Evolutionary conservation across 1,140 invertebrate species (phyloP).

Genomic region (Chymomyza costata): DNA sequence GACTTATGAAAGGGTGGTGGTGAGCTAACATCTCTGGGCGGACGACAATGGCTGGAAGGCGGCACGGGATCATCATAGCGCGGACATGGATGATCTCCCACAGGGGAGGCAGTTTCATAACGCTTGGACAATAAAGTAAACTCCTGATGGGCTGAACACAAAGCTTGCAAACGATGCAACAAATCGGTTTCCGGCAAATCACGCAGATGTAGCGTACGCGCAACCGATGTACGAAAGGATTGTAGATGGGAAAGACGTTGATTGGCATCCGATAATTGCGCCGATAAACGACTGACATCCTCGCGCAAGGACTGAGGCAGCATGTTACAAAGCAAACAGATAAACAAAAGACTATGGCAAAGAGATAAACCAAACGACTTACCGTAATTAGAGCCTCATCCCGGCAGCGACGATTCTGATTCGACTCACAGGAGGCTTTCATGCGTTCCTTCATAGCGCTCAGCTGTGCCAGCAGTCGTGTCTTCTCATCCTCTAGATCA

Average conservation of each 20-base stretch:
- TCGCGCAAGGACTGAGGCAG: conserved; percentile 81
- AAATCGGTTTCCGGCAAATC: conserved; percentile 71
- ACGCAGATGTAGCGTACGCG: conserved; percentile 78
- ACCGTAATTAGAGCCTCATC: conserved; percentile 82
- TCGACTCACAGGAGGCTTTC: conserved; percentile 66
- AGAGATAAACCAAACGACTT: conserved; percentile 45
- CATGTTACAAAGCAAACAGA: neutral
- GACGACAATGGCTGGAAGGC: conserved; percentile 61
- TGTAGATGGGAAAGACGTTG: conserved; percentile 84
- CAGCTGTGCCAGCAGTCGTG: conserved; percentile 53
- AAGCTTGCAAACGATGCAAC: conserved; percentile 68
- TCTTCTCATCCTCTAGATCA: conserved; percentile 71
- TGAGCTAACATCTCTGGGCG: conserved; percentile 52
- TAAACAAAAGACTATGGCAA: neutral
- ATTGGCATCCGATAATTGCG: conserved; percentile 82
- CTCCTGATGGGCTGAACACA: conserved; percentile 79
- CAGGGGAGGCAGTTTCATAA: conserved; percentile 75
- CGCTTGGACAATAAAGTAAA: conserved; percentile 80
- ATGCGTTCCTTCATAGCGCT: conserved; percentile 61
- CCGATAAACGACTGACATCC: conserved; percentile 83
- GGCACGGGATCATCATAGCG: conserved; percentile 67
- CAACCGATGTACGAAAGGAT: conserved; percentile 82
- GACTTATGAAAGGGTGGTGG: conserved; percentile 12
- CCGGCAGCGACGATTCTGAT: conserved; percentile 65
- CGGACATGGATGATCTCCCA: conserved; percentile 71